Conservation (phyloP, 2,113 vertebrate genomes). For the Illadopsis cleaveri region DNA sequence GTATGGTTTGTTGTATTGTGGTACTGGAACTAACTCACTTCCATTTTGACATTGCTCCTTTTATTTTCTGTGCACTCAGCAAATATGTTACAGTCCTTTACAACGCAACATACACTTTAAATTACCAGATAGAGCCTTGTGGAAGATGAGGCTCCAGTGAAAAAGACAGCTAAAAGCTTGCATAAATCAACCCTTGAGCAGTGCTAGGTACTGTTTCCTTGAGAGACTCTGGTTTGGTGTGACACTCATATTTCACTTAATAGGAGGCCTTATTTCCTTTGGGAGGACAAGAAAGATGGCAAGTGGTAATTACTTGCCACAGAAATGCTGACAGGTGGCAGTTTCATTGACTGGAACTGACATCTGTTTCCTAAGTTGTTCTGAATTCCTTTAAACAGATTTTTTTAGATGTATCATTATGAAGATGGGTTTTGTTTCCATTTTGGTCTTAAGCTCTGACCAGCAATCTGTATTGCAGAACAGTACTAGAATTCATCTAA, state of each 20-base stretch:
- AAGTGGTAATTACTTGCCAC: constrained; percentile 48
- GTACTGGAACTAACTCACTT: not conserved
- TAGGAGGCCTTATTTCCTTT: not conserved
- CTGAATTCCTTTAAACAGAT: constrained; percentile 28
- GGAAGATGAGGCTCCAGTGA: not conserved
- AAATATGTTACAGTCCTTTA: not conserved
- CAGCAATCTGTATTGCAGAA: not conserved
- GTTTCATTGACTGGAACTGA: constrained; percentile 33
- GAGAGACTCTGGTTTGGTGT: not conserved
- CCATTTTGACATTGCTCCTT: not conserved
- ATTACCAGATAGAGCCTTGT: not conserved
- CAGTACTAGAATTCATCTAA: not conserved
- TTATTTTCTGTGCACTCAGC: not conserved
- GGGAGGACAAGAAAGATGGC: not conserved
- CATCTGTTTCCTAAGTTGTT: constrained; percentile 3
- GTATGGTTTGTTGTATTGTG: not conserved
- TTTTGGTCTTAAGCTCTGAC: constrained; percentile 1
- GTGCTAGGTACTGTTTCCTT: not conserved
- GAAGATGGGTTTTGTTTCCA: not conserved
- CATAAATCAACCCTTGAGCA: not conserved
- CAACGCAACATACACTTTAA: not conserved
- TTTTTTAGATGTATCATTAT: not conserved
- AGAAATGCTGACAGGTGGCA: constrained; percentile 50
- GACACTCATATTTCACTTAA: not conserved
- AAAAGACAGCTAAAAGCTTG: not conserved